Percentiles rank a stretch among this genome's conserved stretches.
These are phyloP conservation scores for Crypturellus undulatus DNA, from an alignment of 2,113 vertebrate species.

Conservation along the genomic window DNA sequence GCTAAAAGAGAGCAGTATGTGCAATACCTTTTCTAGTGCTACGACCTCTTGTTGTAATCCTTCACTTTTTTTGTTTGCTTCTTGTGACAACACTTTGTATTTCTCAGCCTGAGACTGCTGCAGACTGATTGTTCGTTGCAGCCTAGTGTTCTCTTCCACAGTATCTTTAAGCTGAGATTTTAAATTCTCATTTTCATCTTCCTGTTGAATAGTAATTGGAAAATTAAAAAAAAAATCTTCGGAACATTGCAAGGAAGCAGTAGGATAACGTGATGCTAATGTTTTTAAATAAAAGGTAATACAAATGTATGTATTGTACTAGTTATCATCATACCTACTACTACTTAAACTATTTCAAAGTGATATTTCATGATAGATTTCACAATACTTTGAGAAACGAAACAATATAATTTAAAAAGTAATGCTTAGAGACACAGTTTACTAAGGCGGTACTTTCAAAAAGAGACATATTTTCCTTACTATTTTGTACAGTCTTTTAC, in stretches of 20 bases:
- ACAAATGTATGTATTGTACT: not conserved
- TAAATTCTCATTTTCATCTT: slow-evolving; percentile 86
- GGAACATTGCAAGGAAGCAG: not conserved
- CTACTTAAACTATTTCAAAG: not conserved
- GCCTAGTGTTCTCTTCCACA: slow-evolving; percentile 83
- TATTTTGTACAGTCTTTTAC: not conserved
- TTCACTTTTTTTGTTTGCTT: slow-evolving; percentile 83
- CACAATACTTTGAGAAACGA: not conserved
- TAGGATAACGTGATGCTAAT: not conserved
- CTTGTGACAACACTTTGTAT: slow-evolving; percentile 85
- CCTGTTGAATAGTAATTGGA: slow-evolving; percentile 75
- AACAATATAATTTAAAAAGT: not conserved
- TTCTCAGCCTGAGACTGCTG: slow-evolving; percentile 90
- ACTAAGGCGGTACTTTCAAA: not conserved
- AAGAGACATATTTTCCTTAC: not conserved
- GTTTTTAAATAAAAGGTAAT: not conserved
- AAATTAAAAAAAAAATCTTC: not conserved
- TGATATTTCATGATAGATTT: not conserved
- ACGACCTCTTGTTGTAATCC: slow-evolving; percentile 84
- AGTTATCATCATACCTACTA: not conserved
- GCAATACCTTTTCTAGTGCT: slow-evolving; percentile 84
- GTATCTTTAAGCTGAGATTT: slow-evolving; percentile 81
- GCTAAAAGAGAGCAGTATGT: not conserved
- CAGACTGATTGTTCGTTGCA: slow-evolving; percentile 81
- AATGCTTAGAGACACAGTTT: not conserved